A percentile compares a stretch with the other conserved stretches of the same genome.
Evolutionary conservation across 2,888 invertebrate genomes (phyloP).

Genomic region (Siphonodentalium dalli): DNA sequence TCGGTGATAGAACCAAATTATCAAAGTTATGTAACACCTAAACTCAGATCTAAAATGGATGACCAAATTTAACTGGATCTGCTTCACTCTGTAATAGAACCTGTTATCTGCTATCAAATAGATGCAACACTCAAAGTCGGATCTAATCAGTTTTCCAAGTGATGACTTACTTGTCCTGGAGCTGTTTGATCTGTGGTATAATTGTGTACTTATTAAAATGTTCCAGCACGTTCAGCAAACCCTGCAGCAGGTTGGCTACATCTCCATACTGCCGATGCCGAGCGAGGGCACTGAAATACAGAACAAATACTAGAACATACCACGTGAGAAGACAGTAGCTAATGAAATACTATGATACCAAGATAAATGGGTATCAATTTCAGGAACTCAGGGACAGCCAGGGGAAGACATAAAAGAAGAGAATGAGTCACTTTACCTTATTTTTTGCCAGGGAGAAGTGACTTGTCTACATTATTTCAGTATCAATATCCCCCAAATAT

Average conservation of each 20-base stretch:
- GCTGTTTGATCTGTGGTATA: conserved; percentile 87
- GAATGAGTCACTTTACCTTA: too few species aligned
- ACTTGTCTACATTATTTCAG: too few species aligned
- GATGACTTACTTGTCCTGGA: conserved; percentile 75
- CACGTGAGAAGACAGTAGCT: too few species aligned
- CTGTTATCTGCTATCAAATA: neutral
- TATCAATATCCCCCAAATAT: too few species aligned
- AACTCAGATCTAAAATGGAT: conserved; percentile 91
- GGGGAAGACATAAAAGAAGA: too few species aligned
- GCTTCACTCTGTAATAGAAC: conserved; percentile 70
- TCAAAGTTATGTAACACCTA: conserved; percentile 65
- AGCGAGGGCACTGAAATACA: conserved; percentile 74
- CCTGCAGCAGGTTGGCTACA: conserved; percentile 90
- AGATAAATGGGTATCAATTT: too few species aligned
- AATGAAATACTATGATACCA: too few species aligned
- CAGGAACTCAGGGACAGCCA: too few species aligned
- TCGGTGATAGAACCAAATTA: conserved; percentile 49
- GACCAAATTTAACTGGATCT: conserved; percentile 79
- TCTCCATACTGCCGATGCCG: conserved; percentile 90
- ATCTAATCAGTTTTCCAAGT: too few species aligned
- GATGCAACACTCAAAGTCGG: too few species aligned
- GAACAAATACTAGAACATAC: too few species aligned
- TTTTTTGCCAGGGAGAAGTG: too few species aligned
- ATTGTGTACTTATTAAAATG: conserved; percentile 91
- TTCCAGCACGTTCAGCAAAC: conserved; percentile 92